Base-by-base conservation (phyloP, 1,140 invertebrate species). In the Nautilus pompilius region DNA sequence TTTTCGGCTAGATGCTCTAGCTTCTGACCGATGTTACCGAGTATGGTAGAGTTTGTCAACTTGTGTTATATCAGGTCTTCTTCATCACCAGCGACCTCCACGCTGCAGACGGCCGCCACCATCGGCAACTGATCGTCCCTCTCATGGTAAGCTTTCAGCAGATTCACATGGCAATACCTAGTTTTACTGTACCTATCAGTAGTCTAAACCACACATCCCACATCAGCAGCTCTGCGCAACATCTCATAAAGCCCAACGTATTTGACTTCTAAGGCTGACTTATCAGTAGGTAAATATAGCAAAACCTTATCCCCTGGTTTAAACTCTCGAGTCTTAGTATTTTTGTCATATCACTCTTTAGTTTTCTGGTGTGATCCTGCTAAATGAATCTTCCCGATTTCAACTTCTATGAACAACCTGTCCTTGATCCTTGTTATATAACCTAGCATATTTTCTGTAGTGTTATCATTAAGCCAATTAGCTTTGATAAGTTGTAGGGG, bases 341-440 rank as follows among this genome's bases (percentile, higher is more conserved):
- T 61, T 58, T 66, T n/a, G 51, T 71, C 66, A 71, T 66, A 71
- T 58, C 48, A 63, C 20, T 0, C 5, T 65, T 69, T 73, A 54
- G 67, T 69, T 33, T 65, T 57, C 26, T 32, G 6, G 15, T 13
- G 13, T 15, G 55, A 30, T 17, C 10, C 22, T 32, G 24, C 55
- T 32, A 30, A 13, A 32, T 32, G 32, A 10, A 57, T 30, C 24
- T 57, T 8, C 13, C 10, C 6, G 10, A 62, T 26, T 26, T 57
- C 32, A 62, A 41, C 58, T 5, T 63, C 63, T 13, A 28, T 63
- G 5, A n/a, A 54, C 49, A 70, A 62, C 49, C 57, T 65, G 20
- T 60, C n/a, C 59, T 53, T 65, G 58, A 67, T 63, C n/a, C 49
- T 29, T 15, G 62, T 48, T 8, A 68, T 57, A 56, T 65, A 65